Conservation (phyloP, 1,140 invertebrate species). For the Papilio polyxenes region DNA sequence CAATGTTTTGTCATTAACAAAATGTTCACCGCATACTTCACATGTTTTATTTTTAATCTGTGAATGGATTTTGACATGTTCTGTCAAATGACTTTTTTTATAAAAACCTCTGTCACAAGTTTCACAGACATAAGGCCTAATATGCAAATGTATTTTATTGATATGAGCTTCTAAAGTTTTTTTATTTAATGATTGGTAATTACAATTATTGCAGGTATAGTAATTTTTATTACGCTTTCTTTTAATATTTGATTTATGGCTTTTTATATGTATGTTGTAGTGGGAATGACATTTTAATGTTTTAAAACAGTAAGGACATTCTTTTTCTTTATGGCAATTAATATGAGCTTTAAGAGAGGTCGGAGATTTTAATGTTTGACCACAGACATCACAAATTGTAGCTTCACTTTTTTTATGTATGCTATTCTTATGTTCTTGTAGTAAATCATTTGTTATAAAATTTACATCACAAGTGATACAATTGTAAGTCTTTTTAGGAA, state of each 20-base stretch:
- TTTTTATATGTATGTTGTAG: conserved; percentile 43
- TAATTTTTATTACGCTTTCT: conserved; percentile 41
- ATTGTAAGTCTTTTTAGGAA: not conserved
- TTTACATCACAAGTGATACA: conserved; percentile 46
- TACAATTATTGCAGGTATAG: conserved; percentile 55
- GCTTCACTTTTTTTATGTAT: conserved; percentile 45
- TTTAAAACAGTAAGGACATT: conserved; percentile 56
- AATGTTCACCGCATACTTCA: conserved; percentile 61
- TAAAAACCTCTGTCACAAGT: conserved; percentile 65
- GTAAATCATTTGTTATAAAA: conserved; percentile 39
- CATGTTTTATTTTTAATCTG: conserved; percentile 56
- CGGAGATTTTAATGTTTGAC: conserved; percentile 45
- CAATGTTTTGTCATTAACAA: conserved; percentile 59
- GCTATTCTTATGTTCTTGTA: conserved; percentile 40
- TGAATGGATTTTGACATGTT: conserved; percentile 57
- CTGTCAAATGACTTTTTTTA: conserved; percentile 62
- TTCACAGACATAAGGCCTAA: conserved; percentile 55
- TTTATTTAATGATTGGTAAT: conserved; percentile 59
- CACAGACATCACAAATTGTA: conserved; percentile 50
- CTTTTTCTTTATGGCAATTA: conserved; percentile 46
- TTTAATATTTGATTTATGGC: conserved; percentile 44
- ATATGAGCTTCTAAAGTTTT: conserved; percentile 58
- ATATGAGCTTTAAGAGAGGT: conserved; percentile 46
- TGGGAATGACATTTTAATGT: conserved; percentile 51
- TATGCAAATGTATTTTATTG: conserved; percentile 61